Percentiles rank a stretch among this genome's conserved stretches.
These are phyloP conservation scores for Chrysodeixis includens DNA, from an alignment of 2,888 invertebrate species.

Conservation along the genomic window DNA sequence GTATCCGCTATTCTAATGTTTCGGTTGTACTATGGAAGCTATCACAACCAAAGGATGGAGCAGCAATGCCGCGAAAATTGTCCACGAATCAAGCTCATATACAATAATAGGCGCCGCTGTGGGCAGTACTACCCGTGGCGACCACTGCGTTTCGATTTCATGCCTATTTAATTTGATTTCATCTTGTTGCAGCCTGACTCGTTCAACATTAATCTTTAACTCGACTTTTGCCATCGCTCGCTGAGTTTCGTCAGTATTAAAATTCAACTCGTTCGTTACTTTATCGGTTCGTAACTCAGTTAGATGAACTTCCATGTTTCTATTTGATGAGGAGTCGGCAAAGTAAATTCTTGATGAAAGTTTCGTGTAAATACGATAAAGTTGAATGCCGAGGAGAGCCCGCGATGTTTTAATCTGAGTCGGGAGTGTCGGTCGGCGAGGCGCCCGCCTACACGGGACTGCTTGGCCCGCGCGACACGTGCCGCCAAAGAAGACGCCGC, in stretches of 20 bases:
- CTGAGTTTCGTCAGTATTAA: conserved; percentile 63
- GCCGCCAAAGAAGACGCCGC: too few relatives aligned
- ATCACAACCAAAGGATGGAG: too few relatives aligned
- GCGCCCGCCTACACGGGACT: conserved; percentile 47
- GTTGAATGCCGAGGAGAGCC: conserved; percentile 67
- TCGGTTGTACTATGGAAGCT: too few relatives aligned
- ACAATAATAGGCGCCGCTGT: too few relatives aligned
- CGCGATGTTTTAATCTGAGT: conserved; percentile 65
- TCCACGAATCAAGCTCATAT: conserved; percentile 24
- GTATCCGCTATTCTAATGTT: too few relatives aligned
- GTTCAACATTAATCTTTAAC: conserved; percentile 60
- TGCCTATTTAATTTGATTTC: conserved; percentile 33
- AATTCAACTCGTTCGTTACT: conserved; percentile 74
- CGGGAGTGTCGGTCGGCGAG: conserved; percentile 13
- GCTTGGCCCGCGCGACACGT: too few relatives aligned
- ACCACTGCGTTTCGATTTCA: not conserved
- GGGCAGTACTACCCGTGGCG: too few relatives aligned
- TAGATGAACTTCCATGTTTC: conserved; percentile 75
- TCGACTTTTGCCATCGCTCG: conserved; percentile 29
- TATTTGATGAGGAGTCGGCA: conserved; percentile 73
- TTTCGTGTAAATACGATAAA: conserved; percentile 74
- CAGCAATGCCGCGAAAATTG: conserved; percentile 56
- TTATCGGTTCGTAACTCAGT: conserved; percentile 76
- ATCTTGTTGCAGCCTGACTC: conserved; percentile 33
- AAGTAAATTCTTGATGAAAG: conserved; percentile 72